phyloP scores from a whole-genome alignment of 2,797 vertebrate species.

The Sitta carolinensis region DNA sequence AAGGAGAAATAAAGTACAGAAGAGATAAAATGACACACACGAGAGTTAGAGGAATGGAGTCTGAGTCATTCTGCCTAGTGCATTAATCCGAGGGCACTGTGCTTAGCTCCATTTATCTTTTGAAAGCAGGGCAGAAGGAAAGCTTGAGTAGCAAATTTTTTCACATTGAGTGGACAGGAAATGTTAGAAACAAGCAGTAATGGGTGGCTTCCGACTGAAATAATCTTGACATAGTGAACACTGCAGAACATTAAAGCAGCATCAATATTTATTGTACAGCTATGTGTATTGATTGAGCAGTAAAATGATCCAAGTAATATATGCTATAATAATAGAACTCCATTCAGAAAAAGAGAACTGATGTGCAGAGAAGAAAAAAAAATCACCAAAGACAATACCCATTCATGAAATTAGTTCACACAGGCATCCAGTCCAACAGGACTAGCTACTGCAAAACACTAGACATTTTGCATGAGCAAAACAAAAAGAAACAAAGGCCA shows the following conservation, averaged over 20 bases:
- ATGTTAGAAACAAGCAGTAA: slow-evolving; percentile 25
- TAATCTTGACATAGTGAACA: not conserved
- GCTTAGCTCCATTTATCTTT: not conserved
- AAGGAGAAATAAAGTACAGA: not conserved
- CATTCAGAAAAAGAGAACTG: slow-evolving; percentile 55
- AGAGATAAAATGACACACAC: not conserved
- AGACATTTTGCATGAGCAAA: not conserved
- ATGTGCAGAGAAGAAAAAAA: not conserved
- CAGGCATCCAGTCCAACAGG: slow-evolving; percentile 4
- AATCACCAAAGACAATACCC: not conserved
- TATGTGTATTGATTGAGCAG: slow-evolving; percentile 63
- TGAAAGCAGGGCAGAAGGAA: not conserved
- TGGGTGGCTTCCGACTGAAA: slow-evolving; percentile 23
- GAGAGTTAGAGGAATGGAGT: not conserved
- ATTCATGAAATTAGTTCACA: slow-evolving; percentile 49
- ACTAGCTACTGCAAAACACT: not conserved
- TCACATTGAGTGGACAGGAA: not conserved
- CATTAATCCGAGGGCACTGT: accelerated
- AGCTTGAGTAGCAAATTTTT: slow-evolving; percentile 9
- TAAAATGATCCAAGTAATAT: slow-evolving; percentile 69
- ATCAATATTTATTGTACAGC: slow-evolving; percentile 74
- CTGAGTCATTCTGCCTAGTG: not conserved
- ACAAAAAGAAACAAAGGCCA: not conserved
- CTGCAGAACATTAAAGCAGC: not conserved
- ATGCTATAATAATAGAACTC: slow-evolving; percentile 64